Percentiles rank a stretch among this genome's conserved stretches.
phyloP scores from a whole-genome alignment of 2,797 vertebrate genomes.

The Ctenopoma kingsleyae region DNA sequence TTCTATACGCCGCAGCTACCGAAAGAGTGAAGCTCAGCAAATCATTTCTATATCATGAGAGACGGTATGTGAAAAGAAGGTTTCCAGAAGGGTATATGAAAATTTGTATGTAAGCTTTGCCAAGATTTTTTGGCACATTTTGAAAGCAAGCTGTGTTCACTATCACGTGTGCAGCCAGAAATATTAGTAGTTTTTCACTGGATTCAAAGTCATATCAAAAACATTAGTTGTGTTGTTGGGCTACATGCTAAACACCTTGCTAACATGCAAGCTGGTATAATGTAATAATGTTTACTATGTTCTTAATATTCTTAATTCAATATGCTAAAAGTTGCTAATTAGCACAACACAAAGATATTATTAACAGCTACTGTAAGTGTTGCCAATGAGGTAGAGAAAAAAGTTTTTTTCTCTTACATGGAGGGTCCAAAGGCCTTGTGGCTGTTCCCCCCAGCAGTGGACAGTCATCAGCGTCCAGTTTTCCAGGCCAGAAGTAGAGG shows the following conservation, averaged over 20 bases:
- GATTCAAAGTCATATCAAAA: conserved; percentile 1
- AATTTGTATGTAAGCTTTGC: conserved; percentile 13
- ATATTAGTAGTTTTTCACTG: neutral
- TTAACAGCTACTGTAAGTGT: neutral
- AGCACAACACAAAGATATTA: neutral
- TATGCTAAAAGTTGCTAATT: conserved; percentile 7
- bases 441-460: conserved; percentile 67
- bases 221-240: neutral
- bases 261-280: neutral
- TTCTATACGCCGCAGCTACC: conserved; percentile 63
- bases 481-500: conserved; percentile 59
- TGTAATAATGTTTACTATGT: neutral
- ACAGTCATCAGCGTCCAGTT: conserved; percentile 70
- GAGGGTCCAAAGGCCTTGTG: conserved; percentile 60
- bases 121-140: conserved; percentile 1
- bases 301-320: neutral
- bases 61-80: conserved; percentile 40
- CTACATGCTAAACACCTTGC: neutral
- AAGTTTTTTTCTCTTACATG: too few relatives aligned
- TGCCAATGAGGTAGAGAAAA: neutral
- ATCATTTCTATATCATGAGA: conserved; percentile 66
- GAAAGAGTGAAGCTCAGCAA: conserved; percentile 63
- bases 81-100: conserved; percentile 19
- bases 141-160: neutral
- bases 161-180: conserved; percentile 1